Base-by-base conservation (phyloP, 2,113 vertebrate genomes). In the Paramormyrops kingsleyae region DNA sequence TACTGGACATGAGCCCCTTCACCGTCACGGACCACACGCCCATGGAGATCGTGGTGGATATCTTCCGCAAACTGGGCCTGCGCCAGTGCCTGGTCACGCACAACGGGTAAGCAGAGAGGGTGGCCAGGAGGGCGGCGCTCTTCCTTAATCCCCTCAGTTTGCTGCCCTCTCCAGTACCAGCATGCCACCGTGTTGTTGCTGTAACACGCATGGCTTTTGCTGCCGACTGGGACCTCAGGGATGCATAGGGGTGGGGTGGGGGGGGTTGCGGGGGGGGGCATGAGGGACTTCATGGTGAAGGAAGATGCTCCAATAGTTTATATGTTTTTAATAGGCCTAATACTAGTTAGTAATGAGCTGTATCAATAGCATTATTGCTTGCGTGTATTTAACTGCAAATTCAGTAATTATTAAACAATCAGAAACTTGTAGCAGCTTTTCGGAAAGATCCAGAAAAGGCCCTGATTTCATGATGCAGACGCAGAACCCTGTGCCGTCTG, bases 31-130 rank as follows among this genome's bases (percentile, higher is more conserved):
- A 99, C 95, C 99, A 99, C 94, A 99, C 98, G 0, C 99, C 99
- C 35, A 99, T 99, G 99, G 99, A 99, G 95, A 99, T 99, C 10
- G 99, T 99, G 94, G 98, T 99, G 94, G 99, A 99, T 94, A 99
- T 99, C 93, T 99, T 99, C 96, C 96, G 99, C 27, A 99, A 99
- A 93, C 94, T 99, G 91, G 99, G 99, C 5, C 97, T 99, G 94
- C 97, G 99, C 93, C 99, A 99, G 96, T 99, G 98, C 95, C 97
- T 99, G 93, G 98, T 99, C 93, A 99, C 99, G 88, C 99, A 99
- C 94, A 99, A 99, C 8, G 99, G 99, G 99, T 99, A 93, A 98
- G 97, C 89, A 52, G 21, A 24, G 3, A 21, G 42, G 62, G 70
- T 15, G n/a, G 46, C 49, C 10, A 19, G 3, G 84, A 53, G 52